Conservation (phyloP, 2,113 vertebrate genomes). For the Ceyx margarethae region DNA sequence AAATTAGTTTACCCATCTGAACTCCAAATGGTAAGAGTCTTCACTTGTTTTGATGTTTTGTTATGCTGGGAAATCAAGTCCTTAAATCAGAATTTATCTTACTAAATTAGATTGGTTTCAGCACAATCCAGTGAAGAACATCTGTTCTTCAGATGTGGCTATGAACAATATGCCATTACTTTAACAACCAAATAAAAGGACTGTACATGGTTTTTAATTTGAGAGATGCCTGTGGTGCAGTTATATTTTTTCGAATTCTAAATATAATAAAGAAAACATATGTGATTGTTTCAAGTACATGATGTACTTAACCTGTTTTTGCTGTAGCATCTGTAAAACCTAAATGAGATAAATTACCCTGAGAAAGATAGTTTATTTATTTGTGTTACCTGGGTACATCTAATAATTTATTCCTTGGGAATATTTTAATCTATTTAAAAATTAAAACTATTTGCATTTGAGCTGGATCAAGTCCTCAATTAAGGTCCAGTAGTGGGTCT, state of each 20-base stretch:
- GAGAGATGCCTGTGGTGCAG: background rate
- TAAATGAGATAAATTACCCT: background rate
- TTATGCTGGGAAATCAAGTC: constrained; percentile 5
- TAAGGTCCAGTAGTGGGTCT: background rate
- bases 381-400: background rate
- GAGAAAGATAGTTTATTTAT: background rate
- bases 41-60: background rate
- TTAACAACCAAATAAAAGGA: background rate
- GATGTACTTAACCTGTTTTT: background rate
- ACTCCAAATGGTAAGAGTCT: background rate
- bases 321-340: background rate
- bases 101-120: constrained; percentile 8
- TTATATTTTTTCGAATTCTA: background rate
- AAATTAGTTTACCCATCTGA: background rate
- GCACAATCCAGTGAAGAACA: background rate
- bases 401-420: background rate
- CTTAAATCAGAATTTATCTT: constrained; percentile 27
- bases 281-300: background rate
- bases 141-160: background rate
- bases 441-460: background rate
- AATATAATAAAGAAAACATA: background rate
- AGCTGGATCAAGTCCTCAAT: background rate
- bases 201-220: background rate
- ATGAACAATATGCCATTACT: background rate
- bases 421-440: background rate